A percentile compares a stretch with the other conserved stretches of the same genome.
Conservation (phyloP, 1,140 invertebrate species). For the Eupristina koningsbergeri region DNA sequence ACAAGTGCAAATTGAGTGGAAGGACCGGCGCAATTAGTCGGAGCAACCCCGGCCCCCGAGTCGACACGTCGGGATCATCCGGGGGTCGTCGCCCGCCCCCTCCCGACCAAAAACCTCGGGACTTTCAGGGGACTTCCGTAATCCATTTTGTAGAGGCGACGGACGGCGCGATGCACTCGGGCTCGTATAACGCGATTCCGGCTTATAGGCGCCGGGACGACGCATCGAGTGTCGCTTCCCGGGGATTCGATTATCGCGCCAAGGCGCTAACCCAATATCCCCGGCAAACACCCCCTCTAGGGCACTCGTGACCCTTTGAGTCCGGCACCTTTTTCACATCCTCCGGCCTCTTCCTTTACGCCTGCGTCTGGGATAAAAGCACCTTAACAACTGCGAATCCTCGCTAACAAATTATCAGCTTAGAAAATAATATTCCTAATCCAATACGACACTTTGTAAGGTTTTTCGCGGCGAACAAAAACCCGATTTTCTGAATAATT, state of each 20-base stretch:
- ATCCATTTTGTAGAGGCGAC: background rate
- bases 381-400: no score
- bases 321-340: no score
- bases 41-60: background rate
- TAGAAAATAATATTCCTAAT: no score
- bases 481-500: no score
- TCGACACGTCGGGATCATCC: background rate
- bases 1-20: background rate
- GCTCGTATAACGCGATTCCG: slow-evolving; percentile 7
- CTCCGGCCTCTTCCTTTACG: background rate
- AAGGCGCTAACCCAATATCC: background rate
- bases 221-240: no score
- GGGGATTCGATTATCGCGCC: slow-evolving; percentile 11
- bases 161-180: background rate
- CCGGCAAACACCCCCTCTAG: no score
- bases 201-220: background rate
- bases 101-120: background rate
- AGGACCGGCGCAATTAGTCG: background rate
- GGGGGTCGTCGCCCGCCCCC: no score
- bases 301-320: no score
- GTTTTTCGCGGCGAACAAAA: no score
- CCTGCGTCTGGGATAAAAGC: no score
- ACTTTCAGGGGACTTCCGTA: background rate
- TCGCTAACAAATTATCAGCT: no score
- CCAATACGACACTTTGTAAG: no score